These are phyloP conservation scores for Hydrozoanthus tunicans DNA, from an alignment of 64 coral and sea anemone species.

Conservation along the genomic window DNA sequence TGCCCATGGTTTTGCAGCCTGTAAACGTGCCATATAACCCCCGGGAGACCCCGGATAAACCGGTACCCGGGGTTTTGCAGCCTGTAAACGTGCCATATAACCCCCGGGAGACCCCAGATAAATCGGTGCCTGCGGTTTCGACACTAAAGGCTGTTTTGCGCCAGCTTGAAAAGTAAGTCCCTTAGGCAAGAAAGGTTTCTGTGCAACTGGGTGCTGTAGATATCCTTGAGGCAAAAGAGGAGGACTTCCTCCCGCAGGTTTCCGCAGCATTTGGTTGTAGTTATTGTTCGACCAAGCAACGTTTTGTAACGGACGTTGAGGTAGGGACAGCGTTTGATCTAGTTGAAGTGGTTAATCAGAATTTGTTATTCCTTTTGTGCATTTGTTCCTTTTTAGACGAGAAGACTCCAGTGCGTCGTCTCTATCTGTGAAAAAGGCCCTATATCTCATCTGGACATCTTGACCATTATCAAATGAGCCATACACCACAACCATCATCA, in stretches of 20 bases:
- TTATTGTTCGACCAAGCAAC: neutral
- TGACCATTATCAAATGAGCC: too few relatives aligned
- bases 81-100: too few relatives aligned
- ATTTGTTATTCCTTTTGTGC: neutral
- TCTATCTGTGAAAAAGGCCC: too few relatives aligned
- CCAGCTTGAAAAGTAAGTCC: neutral
- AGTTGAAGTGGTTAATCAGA: neutral
- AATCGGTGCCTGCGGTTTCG: neutral
- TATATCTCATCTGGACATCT: too few relatives aligned
- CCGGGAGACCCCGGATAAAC: too few relatives aligned
- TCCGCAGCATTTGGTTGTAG: neutral
- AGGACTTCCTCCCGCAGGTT: neutral
- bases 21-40: too few relatives aligned
- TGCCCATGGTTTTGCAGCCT: too few relatives aligned
- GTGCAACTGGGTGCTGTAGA: neutral
- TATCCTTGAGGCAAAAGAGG: neutral
- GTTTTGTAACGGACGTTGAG: neutral
- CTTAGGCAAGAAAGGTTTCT: neutral
- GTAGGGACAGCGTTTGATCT: neutral
- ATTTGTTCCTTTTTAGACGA: too few relatives aligned
- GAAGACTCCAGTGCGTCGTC: too few relatives aligned
- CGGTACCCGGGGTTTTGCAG: too few relatives aligned
- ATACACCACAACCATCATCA: too few relatives aligned
- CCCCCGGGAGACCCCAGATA: too few relatives aligned
- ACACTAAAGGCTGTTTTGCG: neutral